A percentile compares a stretch with the other conserved stretches of the same genome.
phyloP scores from a whole-genome alignment of 2,113 vertebrate species.

The Oreochromis niloticus region DNA sequence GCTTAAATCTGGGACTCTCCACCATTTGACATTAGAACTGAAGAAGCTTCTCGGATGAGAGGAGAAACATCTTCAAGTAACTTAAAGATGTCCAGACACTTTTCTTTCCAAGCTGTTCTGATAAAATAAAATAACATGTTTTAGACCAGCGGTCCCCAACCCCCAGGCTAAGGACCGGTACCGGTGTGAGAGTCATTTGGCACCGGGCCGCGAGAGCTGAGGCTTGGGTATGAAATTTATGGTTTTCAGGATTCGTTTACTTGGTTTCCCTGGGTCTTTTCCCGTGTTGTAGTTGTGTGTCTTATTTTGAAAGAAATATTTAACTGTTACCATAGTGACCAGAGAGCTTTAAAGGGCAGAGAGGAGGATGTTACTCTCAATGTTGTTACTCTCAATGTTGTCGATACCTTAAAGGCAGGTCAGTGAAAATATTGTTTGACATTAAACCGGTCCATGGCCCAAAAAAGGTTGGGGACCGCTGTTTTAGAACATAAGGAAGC shows the following conservation, averaged over 20 bases:
- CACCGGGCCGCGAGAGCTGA: too few species aligned
- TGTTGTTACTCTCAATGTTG: background rate
- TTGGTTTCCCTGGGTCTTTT: background rate
- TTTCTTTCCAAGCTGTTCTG: too few species aligned
- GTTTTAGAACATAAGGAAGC: background rate
- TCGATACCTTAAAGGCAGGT: background rate
- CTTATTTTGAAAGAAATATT: background rate
- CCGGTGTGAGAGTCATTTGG: too few species aligned
- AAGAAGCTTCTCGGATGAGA: too few species aligned
- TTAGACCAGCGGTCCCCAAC: too few species aligned
- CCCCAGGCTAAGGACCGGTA: too few species aligned
- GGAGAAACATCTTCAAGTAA: too few species aligned
- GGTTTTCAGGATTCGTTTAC: accelerated
- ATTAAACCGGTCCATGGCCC: background rate
- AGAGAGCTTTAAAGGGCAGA: background rate
- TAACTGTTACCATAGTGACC: accelerated
- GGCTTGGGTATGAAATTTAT: too few species aligned
- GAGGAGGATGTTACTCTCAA: background rate
- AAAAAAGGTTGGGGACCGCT: background rate
- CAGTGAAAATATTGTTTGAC: background rate
- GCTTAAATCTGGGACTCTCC: too few species aligned
- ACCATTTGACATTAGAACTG: too few species aligned
- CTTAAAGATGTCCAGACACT: too few species aligned
- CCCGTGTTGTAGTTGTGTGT: background rate
- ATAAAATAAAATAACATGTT: too few species aligned